phyloP scores from a whole-genome alignment of 2,797 vertebrate genomes.

The Huso huso region DNA sequence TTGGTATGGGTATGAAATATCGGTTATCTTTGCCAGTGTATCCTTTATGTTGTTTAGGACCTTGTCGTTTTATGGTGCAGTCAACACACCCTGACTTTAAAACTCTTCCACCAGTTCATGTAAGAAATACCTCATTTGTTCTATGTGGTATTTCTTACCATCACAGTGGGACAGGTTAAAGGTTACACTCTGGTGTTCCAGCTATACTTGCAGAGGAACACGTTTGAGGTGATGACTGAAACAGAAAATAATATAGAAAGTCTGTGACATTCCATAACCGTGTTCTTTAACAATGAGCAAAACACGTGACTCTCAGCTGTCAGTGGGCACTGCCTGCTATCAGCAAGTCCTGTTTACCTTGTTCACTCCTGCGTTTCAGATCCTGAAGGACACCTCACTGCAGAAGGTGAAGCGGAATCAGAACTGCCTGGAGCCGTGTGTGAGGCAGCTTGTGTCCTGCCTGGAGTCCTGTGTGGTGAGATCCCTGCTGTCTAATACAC shows the following conservation, averaged over 20 bases:
- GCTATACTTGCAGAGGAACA: not conserved
- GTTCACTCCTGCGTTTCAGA: slow-evolving; percentile 46
- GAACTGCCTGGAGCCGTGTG: slow-evolving; percentile 93
- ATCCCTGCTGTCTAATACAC: not conserved
- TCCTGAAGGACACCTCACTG: slow-evolving; percentile 87
- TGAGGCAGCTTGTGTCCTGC: slow-evolving; percentile 91
- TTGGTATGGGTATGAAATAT: too few relatives aligned
- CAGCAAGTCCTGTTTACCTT: not conserved
- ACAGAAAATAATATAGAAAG: not conserved
- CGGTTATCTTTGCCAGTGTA: too few relatives aligned
- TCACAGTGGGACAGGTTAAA: too few relatives aligned
- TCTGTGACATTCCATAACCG: not conserved
- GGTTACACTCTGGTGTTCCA: not conserved
- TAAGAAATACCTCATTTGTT: too few relatives aligned
- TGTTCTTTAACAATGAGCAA: not conserved
- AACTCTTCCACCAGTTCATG: not conserved
- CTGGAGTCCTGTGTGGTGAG: slow-evolving; percentile 89
- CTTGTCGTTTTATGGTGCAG: not conserved
- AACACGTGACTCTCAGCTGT: not conserved
- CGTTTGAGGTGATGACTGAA: not conserved
- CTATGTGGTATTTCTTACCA: too few relatives aligned
- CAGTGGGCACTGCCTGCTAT: not conserved
- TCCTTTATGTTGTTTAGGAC: too few relatives aligned
- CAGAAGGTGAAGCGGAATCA: slow-evolving; percentile 97
- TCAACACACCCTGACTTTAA: not conserved